These are phyloP conservation scores for Teleopsis dalmanni DNA, from an alignment of 1,140 invertebrate genomes.

Conservation along the genomic window DNA sequence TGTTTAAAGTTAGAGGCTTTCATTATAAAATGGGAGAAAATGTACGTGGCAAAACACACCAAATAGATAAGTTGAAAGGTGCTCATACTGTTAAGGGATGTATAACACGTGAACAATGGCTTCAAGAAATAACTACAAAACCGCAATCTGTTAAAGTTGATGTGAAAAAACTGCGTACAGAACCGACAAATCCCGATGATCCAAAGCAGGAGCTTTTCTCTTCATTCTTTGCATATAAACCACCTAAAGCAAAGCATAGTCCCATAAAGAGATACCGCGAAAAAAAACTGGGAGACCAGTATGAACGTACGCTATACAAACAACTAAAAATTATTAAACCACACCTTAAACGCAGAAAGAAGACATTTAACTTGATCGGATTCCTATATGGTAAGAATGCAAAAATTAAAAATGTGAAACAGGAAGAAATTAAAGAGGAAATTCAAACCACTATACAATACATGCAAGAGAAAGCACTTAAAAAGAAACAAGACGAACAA, in stretches of 20 bases:
- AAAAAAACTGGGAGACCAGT: conserved; percentile 29
- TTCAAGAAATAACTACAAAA: conserved; percentile 31
- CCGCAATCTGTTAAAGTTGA: conserved; percentile 34
- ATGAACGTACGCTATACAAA: conserved; percentile 31
- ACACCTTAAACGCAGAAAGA: conserved; percentile 23
- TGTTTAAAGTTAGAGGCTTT: conserved; percentile 33
- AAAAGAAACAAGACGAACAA: conserved; percentile 16
- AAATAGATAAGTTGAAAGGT: conserved; percentile 28
- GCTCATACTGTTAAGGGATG: conserved; percentile 31
- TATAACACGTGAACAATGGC: conserved; percentile 36
- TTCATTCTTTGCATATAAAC: conserved; percentile 18
- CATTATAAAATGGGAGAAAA: conserved; percentile 35
- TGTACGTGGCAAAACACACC: conserved; percentile 32
- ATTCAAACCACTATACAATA: conserved; percentile 26
- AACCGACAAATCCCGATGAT: conserved; percentile 35
- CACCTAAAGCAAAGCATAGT: conserved; percentile 15
- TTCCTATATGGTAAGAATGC: conserved; percentile 26
- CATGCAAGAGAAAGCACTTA: conserved; percentile 15
- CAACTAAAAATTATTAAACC: conserved; percentile 32
- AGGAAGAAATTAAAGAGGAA: background rate
- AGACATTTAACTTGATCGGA: conserved; percentile 37
- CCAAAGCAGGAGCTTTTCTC: conserved; percentile 29
- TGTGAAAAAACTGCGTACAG: conserved; percentile 28
- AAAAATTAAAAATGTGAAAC: background rate
- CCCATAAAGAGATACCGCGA: conserved; percentile 26